Base-by-base conservation (phyloP, 2,113 vertebrate genomes). In the Pyrgilauda ruficollis region DNA sequence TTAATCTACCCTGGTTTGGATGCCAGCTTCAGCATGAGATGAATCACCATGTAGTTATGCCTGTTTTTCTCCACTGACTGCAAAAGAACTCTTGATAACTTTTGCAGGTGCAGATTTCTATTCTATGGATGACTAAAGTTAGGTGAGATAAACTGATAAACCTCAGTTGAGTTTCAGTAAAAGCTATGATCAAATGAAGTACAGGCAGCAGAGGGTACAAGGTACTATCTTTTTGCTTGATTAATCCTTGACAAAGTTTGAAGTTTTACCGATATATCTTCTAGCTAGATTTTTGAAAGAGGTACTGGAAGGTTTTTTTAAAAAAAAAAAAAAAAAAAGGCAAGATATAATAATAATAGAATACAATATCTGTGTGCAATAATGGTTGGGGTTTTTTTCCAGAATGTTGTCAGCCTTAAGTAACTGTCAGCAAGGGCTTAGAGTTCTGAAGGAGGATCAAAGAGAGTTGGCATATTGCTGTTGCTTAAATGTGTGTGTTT, bases 401-500 rank as follows among this genome's bases (percentile, higher is more conserved):
- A 94, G 59, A 94, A 95, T 30, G 2, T 50, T 97, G 47, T 95
- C 81, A 95, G 47, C 30, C 33, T 94, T 78, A 84, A 97, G 74
- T 80, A 94, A 96, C 84, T 75, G 28, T 96, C 94, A 93, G 44
- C 56, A 95, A 87, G 49, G 64, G 33, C 46, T 95, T 93, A 72
- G 14, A 64, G 37, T 87, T 97, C 94, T 85, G 87, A 92, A 75
- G 58, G 49, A 81, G 82, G 91, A 97, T 96, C 94, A 97, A 96
- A 98, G 58, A 50, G 26, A 69, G 12, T 11, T 94, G 87, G 80
- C 52, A 86, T 97, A 97, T 96, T 91, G 68, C 47, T 93, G 95
- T 97, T 91, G 58, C 53, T 94, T 94, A 94, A 97, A 77, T 52
- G 35, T 93, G 18, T 92, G 83, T 94, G 61, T 97, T 98, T 97